Percentiles rank a stretch among this genome's conserved stretches.
These are phyloP conservation scores for Hemibagrus guttatus DNA, from an alignment of 2,797 vertebrate genomes.

Conservation along the genomic window DNA sequence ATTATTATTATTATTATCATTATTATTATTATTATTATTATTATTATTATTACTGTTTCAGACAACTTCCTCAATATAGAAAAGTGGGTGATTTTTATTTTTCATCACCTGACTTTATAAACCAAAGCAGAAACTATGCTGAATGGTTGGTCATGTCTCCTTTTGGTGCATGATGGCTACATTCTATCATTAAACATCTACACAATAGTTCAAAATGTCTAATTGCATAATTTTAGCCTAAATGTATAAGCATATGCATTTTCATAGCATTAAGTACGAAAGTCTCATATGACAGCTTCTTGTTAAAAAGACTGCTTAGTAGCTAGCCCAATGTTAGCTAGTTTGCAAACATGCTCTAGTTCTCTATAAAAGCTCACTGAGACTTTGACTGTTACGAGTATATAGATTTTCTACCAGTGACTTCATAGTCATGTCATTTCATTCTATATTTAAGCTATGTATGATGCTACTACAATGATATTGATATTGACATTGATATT, in stretches of 20 bases:
- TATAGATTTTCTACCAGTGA: not conserved
- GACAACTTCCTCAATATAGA: not conserved
- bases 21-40: too few relatives aligned
- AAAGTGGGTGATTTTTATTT: not conserved
- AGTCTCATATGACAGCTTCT: not conserved
- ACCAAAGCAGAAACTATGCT: not conserved
- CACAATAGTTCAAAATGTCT: not conserved
- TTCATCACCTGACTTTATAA: not conserved
- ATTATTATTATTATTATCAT: conserved; percentile 46
- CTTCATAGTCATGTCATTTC: not conserved
- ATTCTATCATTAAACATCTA: not conserved
- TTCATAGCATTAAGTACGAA: not conserved
- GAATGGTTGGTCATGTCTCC: not conserved
- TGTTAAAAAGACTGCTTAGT: not conserved
- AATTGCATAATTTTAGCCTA: not conserved
- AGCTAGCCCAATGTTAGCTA: not conserved
- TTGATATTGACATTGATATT: too few relatives aligned
- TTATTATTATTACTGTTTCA: not conserved
- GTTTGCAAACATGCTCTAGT: not conserved
- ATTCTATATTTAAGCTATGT: not conserved
- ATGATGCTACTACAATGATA: not conserved
- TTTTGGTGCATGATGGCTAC: not conserved
- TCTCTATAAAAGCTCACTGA: not conserved
- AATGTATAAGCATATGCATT: not conserved
- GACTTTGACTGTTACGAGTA: not conserved